Conservation (phyloP, 2,797 vertebrate genomes). For the Takifugu rubripes region DNA sequence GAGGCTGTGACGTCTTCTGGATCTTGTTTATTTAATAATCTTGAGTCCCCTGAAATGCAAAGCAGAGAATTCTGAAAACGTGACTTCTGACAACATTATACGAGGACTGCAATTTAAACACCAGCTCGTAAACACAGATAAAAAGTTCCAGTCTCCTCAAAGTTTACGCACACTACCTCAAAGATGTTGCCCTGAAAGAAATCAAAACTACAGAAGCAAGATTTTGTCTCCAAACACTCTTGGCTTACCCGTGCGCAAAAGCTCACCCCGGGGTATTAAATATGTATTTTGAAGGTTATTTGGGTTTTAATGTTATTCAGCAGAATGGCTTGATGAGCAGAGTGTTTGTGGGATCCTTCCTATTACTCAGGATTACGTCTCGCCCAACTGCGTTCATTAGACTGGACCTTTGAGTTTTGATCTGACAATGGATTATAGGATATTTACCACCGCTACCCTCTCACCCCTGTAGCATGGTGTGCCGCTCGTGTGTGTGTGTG, state of each 20-base stretch:
- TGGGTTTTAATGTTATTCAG: conserved; percentile 56
- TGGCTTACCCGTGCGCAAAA: conserved; percentile 18
- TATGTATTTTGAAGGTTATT: conserved; percentile 59
- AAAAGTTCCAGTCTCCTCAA: no score
- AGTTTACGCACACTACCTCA: no score
- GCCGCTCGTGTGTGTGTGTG: conserved; percentile 36
- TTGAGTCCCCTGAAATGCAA: no score
- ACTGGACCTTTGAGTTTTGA: conserved; percentile 42
- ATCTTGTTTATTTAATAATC: no score
- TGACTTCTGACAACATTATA: no score
- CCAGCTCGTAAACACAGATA: no score
- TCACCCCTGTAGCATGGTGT: conserved; percentile 37
- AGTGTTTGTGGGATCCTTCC: conserved; percentile 38
- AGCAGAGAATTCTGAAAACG: no score
- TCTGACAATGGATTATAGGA: conserved; percentile 56
- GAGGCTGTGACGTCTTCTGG: no score
- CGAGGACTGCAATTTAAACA: no score
- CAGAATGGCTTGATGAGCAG: conserved; percentile 43
- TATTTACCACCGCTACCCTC: conserved; percentile 51
- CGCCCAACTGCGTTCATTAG: conserved; percentile 41
- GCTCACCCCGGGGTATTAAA: conserved; percentile 44
- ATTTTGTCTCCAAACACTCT: conserved; percentile 27
- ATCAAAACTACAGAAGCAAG: conserved; percentile 13
- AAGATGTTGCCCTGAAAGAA: conserved; percentile 15
- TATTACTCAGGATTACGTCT: conserved; percentile 45